Percentiles rank a stretch among this genome's conserved stretches.
phyloP scores from a whole-genome alignment of 2,797 vertebrate genomes.

The Gymnothorax reevesii region DNA sequence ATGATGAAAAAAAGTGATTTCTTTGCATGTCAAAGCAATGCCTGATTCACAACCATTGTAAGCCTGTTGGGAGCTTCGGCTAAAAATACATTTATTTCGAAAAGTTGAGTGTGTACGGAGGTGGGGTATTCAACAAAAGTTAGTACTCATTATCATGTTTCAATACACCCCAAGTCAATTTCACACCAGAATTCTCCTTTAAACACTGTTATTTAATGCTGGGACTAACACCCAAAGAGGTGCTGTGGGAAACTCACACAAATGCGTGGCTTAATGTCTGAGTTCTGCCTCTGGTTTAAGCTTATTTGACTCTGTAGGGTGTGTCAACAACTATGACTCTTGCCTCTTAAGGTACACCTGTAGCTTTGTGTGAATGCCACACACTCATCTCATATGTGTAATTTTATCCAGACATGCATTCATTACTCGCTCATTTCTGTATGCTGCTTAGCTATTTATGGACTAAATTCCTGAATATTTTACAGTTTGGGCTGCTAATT shows the following conservation, averaged over 20 bases:
- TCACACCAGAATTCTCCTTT: too few species aligned
- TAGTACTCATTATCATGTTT: too few species aligned
- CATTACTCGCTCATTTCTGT: neutral
- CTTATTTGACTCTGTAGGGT: neutral
- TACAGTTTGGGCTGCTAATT: neutral
- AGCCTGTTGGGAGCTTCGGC: too few species aligned
- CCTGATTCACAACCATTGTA: too few species aligned
- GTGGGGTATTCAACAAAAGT: too few species aligned
- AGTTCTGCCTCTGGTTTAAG: neutral
- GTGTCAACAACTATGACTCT: neutral
- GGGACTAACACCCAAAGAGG: neutral
- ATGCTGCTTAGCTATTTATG: neutral
- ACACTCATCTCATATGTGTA: neutral
- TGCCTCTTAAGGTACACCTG: neutral
- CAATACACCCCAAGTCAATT: too few species aligned
- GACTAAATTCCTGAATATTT: neutral
- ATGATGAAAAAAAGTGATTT: too few species aligned
- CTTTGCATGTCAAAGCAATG: too few species aligned
- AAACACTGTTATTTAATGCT: neutral
- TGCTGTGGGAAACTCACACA: neutral
- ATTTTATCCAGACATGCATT: neutral
- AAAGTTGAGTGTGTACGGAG: too few species aligned
- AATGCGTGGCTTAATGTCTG: neutral
- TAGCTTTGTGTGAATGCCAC: neutral
- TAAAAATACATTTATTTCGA: too few species aligned